A percentile compares a stretch with the other conserved stretches of the same genome.
These are phyloP conservation scores for Lanius ludovicianus DNA, from an alignment of 2,113 vertebrate genomes.

Conservation along the genomic window DNA sequence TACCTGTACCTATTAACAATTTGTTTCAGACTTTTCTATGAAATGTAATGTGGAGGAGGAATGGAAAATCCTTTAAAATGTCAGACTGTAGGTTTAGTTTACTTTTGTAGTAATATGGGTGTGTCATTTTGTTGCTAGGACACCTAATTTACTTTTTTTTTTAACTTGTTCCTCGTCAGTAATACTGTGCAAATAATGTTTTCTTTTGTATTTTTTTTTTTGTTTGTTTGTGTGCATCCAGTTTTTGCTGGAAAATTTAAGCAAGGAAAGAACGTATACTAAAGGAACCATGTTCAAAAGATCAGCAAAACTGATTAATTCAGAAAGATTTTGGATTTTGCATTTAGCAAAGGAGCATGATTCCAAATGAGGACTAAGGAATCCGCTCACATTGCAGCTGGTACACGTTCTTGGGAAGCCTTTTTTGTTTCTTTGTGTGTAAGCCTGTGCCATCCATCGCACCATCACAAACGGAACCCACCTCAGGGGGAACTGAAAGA, in stretches of 20 bases:
- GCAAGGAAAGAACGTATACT: background rate
- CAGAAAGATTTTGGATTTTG: background rate
- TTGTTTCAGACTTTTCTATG: background rate
- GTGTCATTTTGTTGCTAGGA: background rate
- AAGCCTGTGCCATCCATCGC: background rate
- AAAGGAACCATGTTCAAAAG: background rate
- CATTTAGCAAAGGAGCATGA: background rate
- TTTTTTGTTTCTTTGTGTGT: background rate
- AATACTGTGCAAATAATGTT: background rate
- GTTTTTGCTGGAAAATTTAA: background rate
- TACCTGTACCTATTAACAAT: background rate
- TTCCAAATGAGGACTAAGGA: background rate
- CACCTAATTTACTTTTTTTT: background rate
- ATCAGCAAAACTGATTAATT: background rate
- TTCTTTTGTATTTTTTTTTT: background rate
- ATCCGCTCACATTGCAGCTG: background rate
- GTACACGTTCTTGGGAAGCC: background rate
- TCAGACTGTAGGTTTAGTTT: background rate
- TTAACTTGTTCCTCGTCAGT: background rate
- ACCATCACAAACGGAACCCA: background rate
- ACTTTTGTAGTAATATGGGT: background rate
- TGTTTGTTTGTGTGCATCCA: rapidly evolving
- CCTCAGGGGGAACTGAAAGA: background rate
- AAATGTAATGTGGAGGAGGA: background rate
- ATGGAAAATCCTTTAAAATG: background rate